phyloP scores from a whole-genome alignment of 2,113 vertebrate genomes.

The Rhinichthys klamathensis region DNA sequence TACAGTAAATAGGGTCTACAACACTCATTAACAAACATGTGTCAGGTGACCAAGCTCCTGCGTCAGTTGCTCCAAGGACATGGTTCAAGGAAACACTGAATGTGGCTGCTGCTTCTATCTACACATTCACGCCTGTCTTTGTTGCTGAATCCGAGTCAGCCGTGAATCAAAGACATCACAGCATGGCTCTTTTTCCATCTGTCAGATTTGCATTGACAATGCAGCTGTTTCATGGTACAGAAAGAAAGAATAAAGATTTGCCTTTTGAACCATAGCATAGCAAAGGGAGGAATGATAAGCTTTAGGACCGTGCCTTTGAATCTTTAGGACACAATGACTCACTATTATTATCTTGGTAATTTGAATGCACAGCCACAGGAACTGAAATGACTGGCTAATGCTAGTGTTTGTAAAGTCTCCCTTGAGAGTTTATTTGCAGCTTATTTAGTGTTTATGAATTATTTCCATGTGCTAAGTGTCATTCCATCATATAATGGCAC shows the following conservation, averaged over 20 bases:
- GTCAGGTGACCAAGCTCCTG: neutral
- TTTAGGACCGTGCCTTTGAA: neutral
- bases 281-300: neutral
- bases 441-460: no score
- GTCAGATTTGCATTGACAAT: constrained; percentile 18
- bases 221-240: constrained; percentile 3
- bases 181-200: neutral
- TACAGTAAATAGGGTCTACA: neutral
- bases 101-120: neutral
- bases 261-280: constrained; percentile 5
- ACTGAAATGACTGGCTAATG: neutral
- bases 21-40: neutral
- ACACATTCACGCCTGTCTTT: constrained; percentile 8
- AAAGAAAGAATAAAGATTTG: constrained; percentile 6
- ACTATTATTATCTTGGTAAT: neutral
- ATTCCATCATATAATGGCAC: no score
- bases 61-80: neutral
- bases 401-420: neutral
- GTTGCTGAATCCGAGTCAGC: neutral
- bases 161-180: neutral
- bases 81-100: neutral
- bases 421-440: neutral
- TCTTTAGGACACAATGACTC: neutral
- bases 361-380: neutral
- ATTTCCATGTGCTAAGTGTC: no score